Evolutionary conservation across 2,797 vertebrate species (phyloP), one percentile per base, ranked within the genome.

Genomic region (Acridotheres tristis): DNA sequence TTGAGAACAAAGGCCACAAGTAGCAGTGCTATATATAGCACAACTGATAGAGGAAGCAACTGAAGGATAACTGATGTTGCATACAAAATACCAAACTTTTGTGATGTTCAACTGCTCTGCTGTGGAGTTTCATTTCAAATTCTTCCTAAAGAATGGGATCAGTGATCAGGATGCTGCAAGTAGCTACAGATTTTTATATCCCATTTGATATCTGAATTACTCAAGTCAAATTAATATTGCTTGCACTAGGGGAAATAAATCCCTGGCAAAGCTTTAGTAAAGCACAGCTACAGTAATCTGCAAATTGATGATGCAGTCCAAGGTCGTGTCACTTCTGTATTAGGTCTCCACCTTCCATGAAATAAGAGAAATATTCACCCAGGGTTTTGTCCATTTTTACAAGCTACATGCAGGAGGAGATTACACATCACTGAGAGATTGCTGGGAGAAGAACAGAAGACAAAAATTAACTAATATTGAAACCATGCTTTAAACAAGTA

Each of bases 61-160:
- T 89, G 71, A 26, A 90, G n/a, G 76, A 32, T 68, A 96, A 68
- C 63, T 67, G 61, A 91, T 68, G 89, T 81, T 91, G 78, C 67
- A 79, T 40, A 86, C 45, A 55, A 84, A 87, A 62, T 17, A 74
- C 21, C 79, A 66, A 81, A 80, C 79, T 32, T 38, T 38, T 54
- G 42, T 75, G 74, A 85, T 86, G 68, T 88, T 90, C 58, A 57
- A 25, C 61, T 87, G 42, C 90, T 94, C 86, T 54, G 74, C 87
- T 90, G 77, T 76, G 75, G 67, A 90, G 80, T 91, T 92, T 85
- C 27, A 86, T 71, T 79, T 90, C 55, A 68, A 67, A 32, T 73
- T 94, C 72, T 77, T 93, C 40, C 66, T 42, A 25, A 88, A 85
- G 76, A 93, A 80, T 69, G 42, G 93, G 25, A 82, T 66, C 38